Evolutionary conservation across 1,140 invertebrate species (phyloP).

Genomic region (Drosophila burlai): DNA sequence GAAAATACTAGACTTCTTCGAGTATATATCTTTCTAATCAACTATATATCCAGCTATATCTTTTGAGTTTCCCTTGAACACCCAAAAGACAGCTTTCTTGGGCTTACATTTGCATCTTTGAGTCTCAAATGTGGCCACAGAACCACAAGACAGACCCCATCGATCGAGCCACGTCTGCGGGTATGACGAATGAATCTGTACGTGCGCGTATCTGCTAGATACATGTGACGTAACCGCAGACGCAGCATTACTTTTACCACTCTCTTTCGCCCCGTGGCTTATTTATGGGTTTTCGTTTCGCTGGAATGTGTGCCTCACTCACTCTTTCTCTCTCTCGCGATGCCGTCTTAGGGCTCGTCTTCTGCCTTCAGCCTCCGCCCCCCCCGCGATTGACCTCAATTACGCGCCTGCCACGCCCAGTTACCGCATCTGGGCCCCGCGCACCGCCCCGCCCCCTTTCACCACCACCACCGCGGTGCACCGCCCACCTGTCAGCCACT

Average conservation of each 20-base stretch:
- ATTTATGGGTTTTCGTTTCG: slow-evolving; percentile 63
- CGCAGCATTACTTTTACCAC: slow-evolving; percentile 52
- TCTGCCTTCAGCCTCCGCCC: slow-evolving; percentile 13
- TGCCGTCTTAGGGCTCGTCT: slow-evolving; percentile 12
- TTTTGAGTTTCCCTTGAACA: not conserved
- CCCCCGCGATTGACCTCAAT: slow-evolving; percentile 46
- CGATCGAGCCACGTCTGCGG: slow-evolving; percentile 31
- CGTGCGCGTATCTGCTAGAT: slow-evolving; percentile 48
- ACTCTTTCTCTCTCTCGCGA: not conserved
- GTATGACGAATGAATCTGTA: not conserved
- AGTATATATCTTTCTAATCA: not conserved
- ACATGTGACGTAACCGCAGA: slow-evolving; percentile 55
- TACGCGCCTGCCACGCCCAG: slow-evolving; percentile 53
- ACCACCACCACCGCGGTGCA: not conserved
- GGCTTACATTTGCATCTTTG: not conserved
- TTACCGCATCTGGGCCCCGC: slow-evolving; percentile 23
- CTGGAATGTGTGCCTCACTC: slow-evolving; percentile 49
- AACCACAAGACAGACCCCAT: not conserved
- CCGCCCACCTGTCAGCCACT: slow-evolving; percentile 15
- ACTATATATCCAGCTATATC: not conserved
- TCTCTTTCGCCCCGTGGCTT: slow-evolving; percentile 17
- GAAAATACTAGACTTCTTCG: not conserved
- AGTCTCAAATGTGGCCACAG: not conserved
- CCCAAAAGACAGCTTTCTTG: not conserved
- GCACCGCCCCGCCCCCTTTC: not conserved